phyloP scores from a whole-genome alignment of 2,888 invertebrate genomes.

The Pelosia muscerda region DNA sequence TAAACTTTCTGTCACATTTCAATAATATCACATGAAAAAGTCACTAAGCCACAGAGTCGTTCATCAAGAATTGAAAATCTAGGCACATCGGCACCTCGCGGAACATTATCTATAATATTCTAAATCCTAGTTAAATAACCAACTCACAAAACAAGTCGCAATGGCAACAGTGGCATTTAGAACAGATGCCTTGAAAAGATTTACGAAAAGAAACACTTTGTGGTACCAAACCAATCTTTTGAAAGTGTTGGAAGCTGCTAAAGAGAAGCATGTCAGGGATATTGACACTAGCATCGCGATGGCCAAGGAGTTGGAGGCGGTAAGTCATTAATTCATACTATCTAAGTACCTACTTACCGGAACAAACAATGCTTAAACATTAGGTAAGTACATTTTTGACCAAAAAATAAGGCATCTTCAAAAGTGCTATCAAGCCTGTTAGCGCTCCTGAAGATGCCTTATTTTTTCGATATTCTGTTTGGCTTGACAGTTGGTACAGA shows the following conservation, averaged over 20 bases:
- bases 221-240: conserved; percentile 74
- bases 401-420: no score
- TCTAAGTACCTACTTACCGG: neutral
- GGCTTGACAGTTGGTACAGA: no score
- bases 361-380: no score
- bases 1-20: conserved; percentile 8
- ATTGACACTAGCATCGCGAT: conserved; percentile 70
- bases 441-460: no score
- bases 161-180: conserved; percentile 61
- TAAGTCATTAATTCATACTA: conserved; percentile 37
- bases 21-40: neutral
- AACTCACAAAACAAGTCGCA: conserved; percentile 16
- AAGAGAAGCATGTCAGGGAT: conserved; percentile 72
- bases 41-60: neutral
- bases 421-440: no score
- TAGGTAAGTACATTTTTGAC: neutral
- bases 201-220: conserved; percentile 59
- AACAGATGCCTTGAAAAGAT: conserved; percentile 59
- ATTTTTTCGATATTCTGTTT: no score
- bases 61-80: neutral
- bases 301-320: conserved; percentile 66
- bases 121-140: conserved; percentile 5
- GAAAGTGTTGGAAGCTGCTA: conserved; percentile 65
- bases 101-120: neutral
- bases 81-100: neutral